Base-by-base conservation (phyloP, 2,888 invertebrate species). In the Lypha dubia region DNA sequence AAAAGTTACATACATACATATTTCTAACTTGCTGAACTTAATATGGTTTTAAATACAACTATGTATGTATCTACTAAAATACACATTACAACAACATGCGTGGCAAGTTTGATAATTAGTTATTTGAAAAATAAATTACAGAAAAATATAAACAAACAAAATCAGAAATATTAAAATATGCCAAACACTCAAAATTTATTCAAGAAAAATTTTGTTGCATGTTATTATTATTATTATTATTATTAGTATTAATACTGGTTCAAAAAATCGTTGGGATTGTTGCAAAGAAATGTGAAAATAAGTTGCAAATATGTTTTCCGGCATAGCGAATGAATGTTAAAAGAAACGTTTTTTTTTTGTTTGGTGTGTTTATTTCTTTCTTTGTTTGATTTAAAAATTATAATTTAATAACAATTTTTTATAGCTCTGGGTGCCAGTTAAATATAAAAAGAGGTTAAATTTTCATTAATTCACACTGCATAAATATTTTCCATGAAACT, bases 391-490 rank as follows among this genome's bases (percentile, higher is more conserved):
- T 65, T 67, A 65, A 63, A 46, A 70, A 79, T 83, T 74, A 74
- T 75, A 80, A 80, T 80, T 81, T 70, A 79, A 79, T 74, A 79
- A 84, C n/a, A n/a, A n/a, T n/a, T 63, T 56, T 68, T 63, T 65
- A 67, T 62, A 46, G 51, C 58, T 63, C 44, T 49, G 35, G 15
- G 44, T 68, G 67, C 24, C 62, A 51, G 51, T 56, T 71, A 32
- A 63, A 35, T 63, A 71, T 70, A 76, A 84, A 81, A 84, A 84
- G 81, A 81, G 84, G 84, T 84, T 84, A 84, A 84, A 75, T 84
- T 81, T 81, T 74, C 77, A 74, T 84, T 79, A 81, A 81, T 84
- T 84, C 84, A 81, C 84, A 79, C 77, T 81, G 84, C 70, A 84
- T 84, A 81, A n/a, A n/a, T n/a, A n/a, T n/a, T 46, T 49, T 82